A percentile compares a stretch with the other conserved stretches of the same genome.
These are phyloP conservation scores for Alectura lathami DNA, from an alignment of 2,113 vertebrate species.

Conservation along the genomic window DNA sequence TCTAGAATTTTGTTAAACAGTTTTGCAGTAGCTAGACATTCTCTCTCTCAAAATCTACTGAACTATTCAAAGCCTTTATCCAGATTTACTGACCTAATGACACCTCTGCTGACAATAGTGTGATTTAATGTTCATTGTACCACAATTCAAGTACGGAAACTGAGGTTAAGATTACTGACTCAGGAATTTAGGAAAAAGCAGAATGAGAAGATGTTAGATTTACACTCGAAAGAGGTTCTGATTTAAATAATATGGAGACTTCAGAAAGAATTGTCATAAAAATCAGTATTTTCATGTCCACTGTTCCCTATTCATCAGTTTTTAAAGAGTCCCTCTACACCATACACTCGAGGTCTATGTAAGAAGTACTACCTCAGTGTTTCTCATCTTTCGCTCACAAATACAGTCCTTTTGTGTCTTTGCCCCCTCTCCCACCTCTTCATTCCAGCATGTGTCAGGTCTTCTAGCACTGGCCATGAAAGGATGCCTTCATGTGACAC, in stretches of 20 bases:
- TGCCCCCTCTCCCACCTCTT: neutral
- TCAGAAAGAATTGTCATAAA: neutral
- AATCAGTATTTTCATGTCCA: neutral
- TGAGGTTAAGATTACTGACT: neutral
- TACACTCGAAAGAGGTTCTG: neutral
- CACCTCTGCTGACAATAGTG: neutral
- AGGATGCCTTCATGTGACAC: fast-evolving
- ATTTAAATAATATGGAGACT: neutral
- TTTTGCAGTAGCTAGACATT: neutral
- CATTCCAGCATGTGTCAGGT: neutral
- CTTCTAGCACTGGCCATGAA: neutral
- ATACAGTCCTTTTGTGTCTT: neutral
- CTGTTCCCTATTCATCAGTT: neutral
- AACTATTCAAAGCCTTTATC: neutral
- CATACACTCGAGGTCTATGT: neutral
- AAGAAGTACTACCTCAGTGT: neutral
- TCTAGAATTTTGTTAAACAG: neutral
- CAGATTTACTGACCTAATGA: neutral
- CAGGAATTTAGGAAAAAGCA: neutral
- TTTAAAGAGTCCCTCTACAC: neutral
- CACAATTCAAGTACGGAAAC: neutral
- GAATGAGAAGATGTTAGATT: neutral
- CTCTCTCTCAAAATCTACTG: fast-evolving
- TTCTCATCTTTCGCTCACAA: neutral
- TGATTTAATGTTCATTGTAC: neutral